These are phyloP conservation scores for Holacanthus passer DNA, from an alignment of 2,113 vertebrate species.

Conservation along the genomic window DNA sequence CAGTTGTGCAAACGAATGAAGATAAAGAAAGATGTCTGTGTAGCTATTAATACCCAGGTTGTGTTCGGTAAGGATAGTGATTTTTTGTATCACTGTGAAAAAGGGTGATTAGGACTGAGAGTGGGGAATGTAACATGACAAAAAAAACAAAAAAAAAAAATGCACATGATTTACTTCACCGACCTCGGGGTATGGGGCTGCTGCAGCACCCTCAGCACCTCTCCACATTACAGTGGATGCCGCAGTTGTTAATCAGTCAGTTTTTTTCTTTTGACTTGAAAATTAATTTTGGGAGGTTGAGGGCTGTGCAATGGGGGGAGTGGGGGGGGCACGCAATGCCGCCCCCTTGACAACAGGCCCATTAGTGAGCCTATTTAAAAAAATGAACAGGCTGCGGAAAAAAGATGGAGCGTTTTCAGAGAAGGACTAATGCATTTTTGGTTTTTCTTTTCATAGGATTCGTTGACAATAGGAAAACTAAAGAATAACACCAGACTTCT, in stretches of 20 bases:
- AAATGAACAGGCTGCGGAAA: not conserved
- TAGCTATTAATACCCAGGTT: not conserved
- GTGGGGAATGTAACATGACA: too few relatives aligned
- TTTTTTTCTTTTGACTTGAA: too few relatives aligned
- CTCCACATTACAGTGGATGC: not conserved
- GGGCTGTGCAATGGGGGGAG: too few relatives aligned
- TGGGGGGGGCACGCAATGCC: too few relatives aligned
- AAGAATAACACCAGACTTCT: not conserved
- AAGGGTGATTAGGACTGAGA: not conserved
- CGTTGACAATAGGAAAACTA: not conserved
- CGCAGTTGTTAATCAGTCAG: too few relatives aligned
- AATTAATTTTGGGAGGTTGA: too few relatives aligned
- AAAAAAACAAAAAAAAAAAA: not conserved
- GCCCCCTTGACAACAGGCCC: not conserved
- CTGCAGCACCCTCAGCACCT: too few relatives aligned
- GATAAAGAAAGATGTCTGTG: too few relatives aligned
- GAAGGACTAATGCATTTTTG: not conserved
- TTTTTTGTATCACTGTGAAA: too few relatives aligned
- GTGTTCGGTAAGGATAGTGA: not conserved
- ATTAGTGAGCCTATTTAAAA: not conserved
- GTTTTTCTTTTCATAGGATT: not conserved
- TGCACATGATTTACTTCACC: not conserved
- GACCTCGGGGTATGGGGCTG: too few relatives aligned
- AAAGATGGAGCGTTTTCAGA: not conserved
- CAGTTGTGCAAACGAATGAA: too few relatives aligned